These are phyloP conservation scores for Cynopterus brachyotis DNA, from an alignment of 2,113 vertebrate genomes.

Conservation along the genomic window DNA sequence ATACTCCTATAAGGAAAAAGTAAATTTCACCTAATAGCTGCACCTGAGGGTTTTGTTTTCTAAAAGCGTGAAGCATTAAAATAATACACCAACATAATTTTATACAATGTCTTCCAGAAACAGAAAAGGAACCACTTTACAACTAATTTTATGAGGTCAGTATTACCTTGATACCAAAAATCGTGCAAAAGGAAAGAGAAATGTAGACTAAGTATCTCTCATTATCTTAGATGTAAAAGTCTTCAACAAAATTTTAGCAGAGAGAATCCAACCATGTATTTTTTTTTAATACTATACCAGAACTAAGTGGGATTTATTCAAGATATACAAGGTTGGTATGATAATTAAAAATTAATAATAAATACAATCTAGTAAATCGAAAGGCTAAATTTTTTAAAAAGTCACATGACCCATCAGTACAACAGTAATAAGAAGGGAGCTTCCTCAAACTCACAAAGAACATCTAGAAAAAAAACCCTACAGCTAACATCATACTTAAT, in stretches of 20 bases:
- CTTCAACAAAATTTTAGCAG: conserved; percentile 34
- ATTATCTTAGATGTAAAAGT: not conserved
- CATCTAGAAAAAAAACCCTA: not conserved
- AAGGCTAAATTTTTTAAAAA: not conserved
- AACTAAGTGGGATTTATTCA: not conserved
- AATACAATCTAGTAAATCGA: not conserved
- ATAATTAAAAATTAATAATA: conserved; percentile 16
- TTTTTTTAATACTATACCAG: not conserved
- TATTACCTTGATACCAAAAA: conserved; percentile 9
- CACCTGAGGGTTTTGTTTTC: not conserved
- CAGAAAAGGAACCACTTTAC: conserved; percentile 7
- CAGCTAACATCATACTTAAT: not conserved
- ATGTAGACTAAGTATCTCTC: not conserved
- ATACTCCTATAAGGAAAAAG: not conserved
- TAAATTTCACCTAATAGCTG: not conserved
- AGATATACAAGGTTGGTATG: not conserved
- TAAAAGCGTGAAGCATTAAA: conserved; percentile 10
- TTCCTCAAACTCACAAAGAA: not conserved
- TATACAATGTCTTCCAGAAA: conserved; percentile 23
- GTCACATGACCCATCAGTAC: not conserved
- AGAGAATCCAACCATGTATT: not conserved
- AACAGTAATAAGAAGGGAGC: not conserved
- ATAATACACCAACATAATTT: conserved; percentile 7
- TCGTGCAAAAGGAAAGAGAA: not conserved
- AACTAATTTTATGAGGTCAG: not conserved